Evolutionary conservation across 92 coral and sea anemone species (phyloP).

Genomic region (Micromussa lordhowensis): DNA sequence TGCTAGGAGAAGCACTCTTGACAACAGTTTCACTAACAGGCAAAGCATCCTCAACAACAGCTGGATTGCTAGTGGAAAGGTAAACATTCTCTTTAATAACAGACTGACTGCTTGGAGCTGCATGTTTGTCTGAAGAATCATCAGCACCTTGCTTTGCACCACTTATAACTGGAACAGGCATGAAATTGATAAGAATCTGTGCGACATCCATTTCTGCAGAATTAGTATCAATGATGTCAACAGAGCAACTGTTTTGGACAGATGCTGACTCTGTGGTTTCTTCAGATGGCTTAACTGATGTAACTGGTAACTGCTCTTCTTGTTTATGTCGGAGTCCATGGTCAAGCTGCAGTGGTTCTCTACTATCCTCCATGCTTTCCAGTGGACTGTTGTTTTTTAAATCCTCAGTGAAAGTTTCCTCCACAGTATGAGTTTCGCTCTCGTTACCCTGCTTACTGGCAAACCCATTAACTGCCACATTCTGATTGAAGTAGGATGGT

Average conservation of each 20-base stretch:
- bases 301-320: neutral
- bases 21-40: neutral
- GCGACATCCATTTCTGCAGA: conserved; percentile 96
- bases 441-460: neutral
- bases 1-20: neutral
- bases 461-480: neutral
- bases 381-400: neutral
- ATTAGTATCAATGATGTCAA: conserved; percentile 4
- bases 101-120: neutral
- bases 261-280: neutral
- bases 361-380: neutral
- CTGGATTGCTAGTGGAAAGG: neutral
- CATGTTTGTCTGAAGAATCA: neutral
- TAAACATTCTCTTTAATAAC: neutral
- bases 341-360: neutral
- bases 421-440: neutral
- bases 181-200: conserved; percentile 82
- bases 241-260: neutral
- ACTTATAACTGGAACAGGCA: conserved; percentile 80
- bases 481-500: conserved; percentile 11
- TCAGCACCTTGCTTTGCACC: conserved; percentile 2
- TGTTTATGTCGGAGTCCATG: neutral
- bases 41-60: neutral
- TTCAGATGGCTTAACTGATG: neutral
- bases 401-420: neutral